Base-by-base conservation (phyloP, 2,888 invertebrate genomes). In the Ophion ellenae region DNA sequence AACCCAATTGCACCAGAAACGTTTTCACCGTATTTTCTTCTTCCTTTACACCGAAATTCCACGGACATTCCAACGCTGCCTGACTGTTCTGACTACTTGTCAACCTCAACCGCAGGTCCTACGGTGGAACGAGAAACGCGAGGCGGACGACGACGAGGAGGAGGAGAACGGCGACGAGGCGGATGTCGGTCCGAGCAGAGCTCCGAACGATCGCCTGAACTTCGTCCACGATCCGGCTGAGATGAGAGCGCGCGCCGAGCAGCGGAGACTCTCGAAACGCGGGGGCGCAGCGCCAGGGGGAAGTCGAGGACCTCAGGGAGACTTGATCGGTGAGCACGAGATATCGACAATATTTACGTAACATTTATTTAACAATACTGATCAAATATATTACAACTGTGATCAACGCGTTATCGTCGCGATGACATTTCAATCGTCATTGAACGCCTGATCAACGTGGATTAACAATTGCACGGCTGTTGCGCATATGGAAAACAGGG, bases 151-250 rank as follows among this genome's bases (percentile, higher is more conserved):
- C 10, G 94, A 94, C 6, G 94, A 94, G 32, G 94, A 94, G 36
- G 94, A 94, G 17, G 94, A 94, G 70, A 94, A 94, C 28, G 94
- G 94, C 14, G 94, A 93, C 69, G 94, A 92, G n/a, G 85, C 78
- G 24, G 86, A 84, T 28, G 83, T 78, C n/a, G 77, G 47, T 14
- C 61, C 83, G 40, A 78, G 78, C 64, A 61, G 78, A 79, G 57
- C 20, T 53, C 86, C 88, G 67, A 90, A 93, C 87, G 86, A 90
- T 61, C 87, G 85, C 88, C 92, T 94, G 93, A 96, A 94, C 96
- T 98, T 95, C 96, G 96, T 93, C 28, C 96, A 96, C 90, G 97
- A 98, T 94, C 98, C 98, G 0, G 97, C 97, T 81, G 95, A 96
- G 81, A 86, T 96, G 66, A 95, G 98, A 47, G 97, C 96, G 24